phyloP scores from a whole-genome alignment of 2,888 invertebrate genomes.

The Drosophila pseudotalamancana region DNA sequence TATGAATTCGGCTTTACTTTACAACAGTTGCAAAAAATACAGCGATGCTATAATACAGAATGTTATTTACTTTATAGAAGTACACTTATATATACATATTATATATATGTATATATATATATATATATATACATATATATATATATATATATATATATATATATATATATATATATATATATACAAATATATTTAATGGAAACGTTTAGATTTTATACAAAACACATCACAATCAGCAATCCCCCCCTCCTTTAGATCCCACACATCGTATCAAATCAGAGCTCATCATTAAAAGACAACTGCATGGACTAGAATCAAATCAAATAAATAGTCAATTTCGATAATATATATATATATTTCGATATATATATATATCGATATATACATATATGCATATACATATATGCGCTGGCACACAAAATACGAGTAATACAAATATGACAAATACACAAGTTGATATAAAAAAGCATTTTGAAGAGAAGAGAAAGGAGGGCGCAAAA shows the following conservation, averaged over 20 bases:
- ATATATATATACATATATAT: slow-evolving; percentile 17
- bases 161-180: slow-evolving; percentile 23
- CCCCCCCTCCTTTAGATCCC: slow-evolving; percentile 8
- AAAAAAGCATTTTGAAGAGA: slow-evolving; percentile 49
- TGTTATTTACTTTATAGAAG: slow-evolving; percentile 77
- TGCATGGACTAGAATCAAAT: slow-evolving; percentile 54
- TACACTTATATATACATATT: slow-evolving; percentile 57
- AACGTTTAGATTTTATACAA: slow-evolving; percentile 76
- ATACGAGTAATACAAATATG: slow-evolving; percentile 49
- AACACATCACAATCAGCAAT: slow-evolving; percentile 38
- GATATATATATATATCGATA: slow-evolving; percentile 35
- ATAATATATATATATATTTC: slow-evolving; percentile 61
- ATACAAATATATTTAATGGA: slow-evolving; percentile 47
- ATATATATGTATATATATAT: slow-evolving; percentile 7
- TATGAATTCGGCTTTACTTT: slow-evolving; percentile 50
- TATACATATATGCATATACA: background rate
- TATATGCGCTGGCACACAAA: slow-evolving; percentile 54
- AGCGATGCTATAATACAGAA: slow-evolving; percentile 60
- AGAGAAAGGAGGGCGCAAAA: slow-evolving; percentile 29
- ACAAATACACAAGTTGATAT: slow-evolving; percentile 51
- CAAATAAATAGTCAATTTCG: slow-evolving; percentile 75
- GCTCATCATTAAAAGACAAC: slow-evolving; percentile 31
- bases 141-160: slow-evolving; percentile 4
- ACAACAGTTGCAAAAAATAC: slow-evolving; percentile 46
- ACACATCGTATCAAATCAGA: slow-evolving; percentile 22